These are phyloP conservation scores for Mesoclemmys tuberculata DNA, from an alignment of 2,113 vertebrate genomes.

Conservation along the genomic window DNA sequence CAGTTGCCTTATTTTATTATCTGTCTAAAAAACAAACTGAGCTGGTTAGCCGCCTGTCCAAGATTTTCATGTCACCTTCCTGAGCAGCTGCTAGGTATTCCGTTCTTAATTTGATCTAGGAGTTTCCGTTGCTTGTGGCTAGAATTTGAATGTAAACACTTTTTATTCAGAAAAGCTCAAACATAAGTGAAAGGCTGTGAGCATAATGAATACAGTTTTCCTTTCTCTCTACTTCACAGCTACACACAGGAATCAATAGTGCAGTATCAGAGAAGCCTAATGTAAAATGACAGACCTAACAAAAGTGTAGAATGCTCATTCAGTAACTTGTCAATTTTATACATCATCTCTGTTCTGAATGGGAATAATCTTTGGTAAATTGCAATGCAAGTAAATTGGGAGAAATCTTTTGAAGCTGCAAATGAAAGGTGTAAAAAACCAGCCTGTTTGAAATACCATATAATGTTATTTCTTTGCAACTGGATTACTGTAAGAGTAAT, in stretches of 20 bases:
- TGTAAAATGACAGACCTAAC: background rate
- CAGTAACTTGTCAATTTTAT: constrained; percentile 10
- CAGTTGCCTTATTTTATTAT: constrained; percentile 29
- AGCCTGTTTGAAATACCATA: background rate
- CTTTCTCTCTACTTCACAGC: background rate
- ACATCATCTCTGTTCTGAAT: constrained; percentile 16
- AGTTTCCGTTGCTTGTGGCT: background rate
- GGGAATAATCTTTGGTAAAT: background rate
- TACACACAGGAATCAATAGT: constrained; percentile 44
- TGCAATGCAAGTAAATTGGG: background rate
- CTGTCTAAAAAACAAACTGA: background rate
- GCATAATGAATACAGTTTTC: background rate
- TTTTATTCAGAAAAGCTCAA: background rate
- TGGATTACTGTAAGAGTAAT: constrained; percentile 24
- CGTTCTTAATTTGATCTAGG: constrained; percentile 33
- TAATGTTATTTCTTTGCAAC: background rate
- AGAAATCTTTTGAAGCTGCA: constrained; percentile 8
- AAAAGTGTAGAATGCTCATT: constrained; percentile 1
- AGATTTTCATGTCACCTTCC: background rate
- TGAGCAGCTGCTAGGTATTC: constrained; percentile 50
- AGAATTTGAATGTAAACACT: constrained; percentile 38
- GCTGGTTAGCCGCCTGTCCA: background rate
- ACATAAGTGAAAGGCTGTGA: constrained; percentile 37
- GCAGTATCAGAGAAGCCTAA: constrained; percentile 1
- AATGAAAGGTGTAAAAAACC: background rate